These are phyloP conservation scores for Sogatella furcifera DNA, from an alignment of 1,140 invertebrate species.

Conservation along the genomic window DNA sequence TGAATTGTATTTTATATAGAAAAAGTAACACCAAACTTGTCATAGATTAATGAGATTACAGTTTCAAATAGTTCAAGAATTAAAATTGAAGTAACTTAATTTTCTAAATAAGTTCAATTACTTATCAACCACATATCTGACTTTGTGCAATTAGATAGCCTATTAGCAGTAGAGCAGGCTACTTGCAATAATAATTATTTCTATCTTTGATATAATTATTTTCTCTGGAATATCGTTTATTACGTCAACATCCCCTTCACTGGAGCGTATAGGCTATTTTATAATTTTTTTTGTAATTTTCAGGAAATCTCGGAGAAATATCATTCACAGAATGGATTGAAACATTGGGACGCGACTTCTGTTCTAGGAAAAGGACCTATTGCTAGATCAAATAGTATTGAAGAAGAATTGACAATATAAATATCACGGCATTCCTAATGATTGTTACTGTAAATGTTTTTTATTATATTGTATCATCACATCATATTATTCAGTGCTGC, in stretches of 20 bases:
- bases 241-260: neutral
- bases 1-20: no score
- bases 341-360: slow-evolving; percentile 40
- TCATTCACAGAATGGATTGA: slow-evolving; percentile 47
- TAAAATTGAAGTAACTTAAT: no score
- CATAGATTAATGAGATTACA: no score
- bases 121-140: no score
- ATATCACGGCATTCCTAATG: slow-evolving; percentile 83
- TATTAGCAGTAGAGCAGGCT: no score
- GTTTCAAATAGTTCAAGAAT: no score
- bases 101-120: no score
- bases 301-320: slow-evolving; percentile 67
- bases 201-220: slow-evolving; percentile 1
- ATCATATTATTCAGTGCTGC: no score
- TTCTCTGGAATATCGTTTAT: neutral
- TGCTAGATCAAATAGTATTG: slow-evolving; percentile 63
- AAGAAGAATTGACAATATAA: slow-evolving; percentile 74
- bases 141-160: no score
- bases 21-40: no score
- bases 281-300: slow-evolving; percentile 20
- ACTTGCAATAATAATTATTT: slow-evolving; percentile 7
- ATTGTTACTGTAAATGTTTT: slow-evolving; percentile 81
- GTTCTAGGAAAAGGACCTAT: slow-evolving; percentile 35
- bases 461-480: slow-evolving; percentile 41
- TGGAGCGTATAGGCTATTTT: slow-evolving; percentile 13